A percentile compares a stretch with the other conserved stretches of the same genome.
Evolutionary conservation across 2,888 invertebrate genomes (phyloP).

Genomic region (Diarsia dahlii): DNA sequence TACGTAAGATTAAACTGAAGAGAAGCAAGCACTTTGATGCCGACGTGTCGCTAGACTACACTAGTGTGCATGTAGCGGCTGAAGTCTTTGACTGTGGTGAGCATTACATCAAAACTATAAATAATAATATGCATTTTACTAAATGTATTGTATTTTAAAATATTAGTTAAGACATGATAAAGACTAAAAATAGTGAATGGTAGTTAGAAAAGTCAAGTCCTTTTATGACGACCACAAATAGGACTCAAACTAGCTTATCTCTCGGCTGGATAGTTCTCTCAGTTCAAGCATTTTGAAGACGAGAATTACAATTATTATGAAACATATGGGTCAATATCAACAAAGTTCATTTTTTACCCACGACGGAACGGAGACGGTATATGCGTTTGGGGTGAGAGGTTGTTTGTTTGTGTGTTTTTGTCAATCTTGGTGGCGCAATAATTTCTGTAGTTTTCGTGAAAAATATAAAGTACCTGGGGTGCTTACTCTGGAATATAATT

Average conservation of each 20-base stretch:
- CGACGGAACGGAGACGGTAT: no score
- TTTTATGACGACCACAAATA: not conserved
- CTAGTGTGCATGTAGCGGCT: constrained; percentile 81
- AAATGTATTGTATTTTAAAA: not conserved
- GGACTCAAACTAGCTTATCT: no score
- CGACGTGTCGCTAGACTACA: constrained; percentile 79
- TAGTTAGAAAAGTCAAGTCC: not conserved
- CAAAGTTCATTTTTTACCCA: no score
- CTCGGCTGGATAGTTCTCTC: not conserved
- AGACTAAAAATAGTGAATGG: not conserved
- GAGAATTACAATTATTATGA: no score
- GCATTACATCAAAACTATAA: constrained; percentile 18
- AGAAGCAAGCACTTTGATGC: constrained; percentile 81
- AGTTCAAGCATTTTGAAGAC: not conserved
- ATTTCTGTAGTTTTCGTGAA: no score
- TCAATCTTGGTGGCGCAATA: no score
- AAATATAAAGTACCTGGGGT: no score
- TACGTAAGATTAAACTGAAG: constrained; percentile 75
- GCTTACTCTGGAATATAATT: no score
- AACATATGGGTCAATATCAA: no score
- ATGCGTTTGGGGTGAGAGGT: no score
- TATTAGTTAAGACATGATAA: not conserved
- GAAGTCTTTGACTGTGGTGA: constrained; percentile 87
- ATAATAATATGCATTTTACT: not conserved
- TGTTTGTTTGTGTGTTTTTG: no score